Conservation (phyloP, 1,140 invertebrate genomes). For the Cepaea nemoralis region DNA sequence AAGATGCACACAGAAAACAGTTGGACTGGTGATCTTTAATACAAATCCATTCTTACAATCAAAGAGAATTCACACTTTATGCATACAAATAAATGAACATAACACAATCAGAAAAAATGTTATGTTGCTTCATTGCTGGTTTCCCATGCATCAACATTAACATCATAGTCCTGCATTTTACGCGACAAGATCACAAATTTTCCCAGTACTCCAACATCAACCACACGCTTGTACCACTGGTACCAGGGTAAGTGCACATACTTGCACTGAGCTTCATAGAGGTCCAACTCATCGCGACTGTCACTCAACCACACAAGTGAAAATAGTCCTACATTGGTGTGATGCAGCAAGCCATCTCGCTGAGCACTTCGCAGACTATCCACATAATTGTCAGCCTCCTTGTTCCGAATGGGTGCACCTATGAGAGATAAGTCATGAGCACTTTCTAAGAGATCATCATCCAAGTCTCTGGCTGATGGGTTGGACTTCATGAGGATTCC, state of each 20-base stretch:
- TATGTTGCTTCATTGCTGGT: background rate
- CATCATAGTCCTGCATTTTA: conserved; percentile 84
- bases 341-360: conserved; percentile 79
- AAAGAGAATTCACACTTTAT: too few species aligned
- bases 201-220: conserved; percentile 85
- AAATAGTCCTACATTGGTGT: conserved; percentile 79
- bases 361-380: conserved; percentile 77
- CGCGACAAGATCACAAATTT: conserved; percentile 81
- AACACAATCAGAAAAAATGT: too few species aligned
- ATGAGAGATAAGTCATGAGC: conserved; percentile 79
- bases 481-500: conserved; percentile 72
- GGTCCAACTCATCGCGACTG: conserved; percentile 77
- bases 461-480: conserved; percentile 78
- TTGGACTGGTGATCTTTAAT: too few species aligned
- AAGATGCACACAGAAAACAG: too few species aligned
- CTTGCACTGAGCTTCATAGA: conserved; percentile 81
- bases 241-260: conserved; percentile 76
- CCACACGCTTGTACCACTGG: conserved; percentile 74
- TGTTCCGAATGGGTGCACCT: conserved; percentile 79
- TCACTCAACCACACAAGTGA: conserved; percentile 84
- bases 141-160: conserved; percentile 77
- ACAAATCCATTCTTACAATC: too few species aligned
- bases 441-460: conserved; percentile 75
- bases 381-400: conserved; percentile 67
- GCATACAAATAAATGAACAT: too few species aligned